Evolutionary conservation across 2,888 invertebrate species (phyloP).

Genomic region (Cepaea hortensis): DNA sequence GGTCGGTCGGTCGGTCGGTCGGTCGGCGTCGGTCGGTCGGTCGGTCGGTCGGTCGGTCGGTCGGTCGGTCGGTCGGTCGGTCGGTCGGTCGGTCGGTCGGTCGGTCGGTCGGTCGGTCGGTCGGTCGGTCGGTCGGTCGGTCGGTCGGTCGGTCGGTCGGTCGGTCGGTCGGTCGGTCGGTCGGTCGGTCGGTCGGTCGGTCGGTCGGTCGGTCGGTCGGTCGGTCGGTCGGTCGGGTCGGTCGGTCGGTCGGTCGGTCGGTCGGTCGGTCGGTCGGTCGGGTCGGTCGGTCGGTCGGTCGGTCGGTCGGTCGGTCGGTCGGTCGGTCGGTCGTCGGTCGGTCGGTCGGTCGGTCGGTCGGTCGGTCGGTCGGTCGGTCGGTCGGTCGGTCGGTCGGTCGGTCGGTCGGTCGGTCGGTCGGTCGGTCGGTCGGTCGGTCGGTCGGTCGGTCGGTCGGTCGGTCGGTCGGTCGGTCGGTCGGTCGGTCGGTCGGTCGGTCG

Average conservation of each 20-base stretch:
- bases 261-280: slow-evolving; percentile 16
- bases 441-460: not conserved
- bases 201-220: not conserved
- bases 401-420: too few species aligned
- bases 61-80: slow-evolving; percentile 19
- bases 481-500: too few species aligned
- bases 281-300: not conserved
- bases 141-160: slow-evolving; percentile 19
- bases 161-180: slow-evolving; percentile 14
- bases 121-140: slow-evolving; percentile 19
- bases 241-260: not conserved
- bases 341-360: too few species aligned
- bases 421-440: not conserved
- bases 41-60: slow-evolving; percentile 19
- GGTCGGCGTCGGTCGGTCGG: slow-evolving; percentile 10
- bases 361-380: not conserved
- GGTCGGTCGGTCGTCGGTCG: not conserved
- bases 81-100: slow-evolving; percentile 19
- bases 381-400: too few species aligned
- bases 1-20: slow-evolving; percentile 19
- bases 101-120: slow-evolving; percentile 19
- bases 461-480: not conserved
- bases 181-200: slow-evolving; percentile 5
- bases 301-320: not conserved
- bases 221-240: not conserved